Conservation (phyloP, 2,113 vertebrate species). For the Sinocyclocheilus anshuiensis region DNA sequence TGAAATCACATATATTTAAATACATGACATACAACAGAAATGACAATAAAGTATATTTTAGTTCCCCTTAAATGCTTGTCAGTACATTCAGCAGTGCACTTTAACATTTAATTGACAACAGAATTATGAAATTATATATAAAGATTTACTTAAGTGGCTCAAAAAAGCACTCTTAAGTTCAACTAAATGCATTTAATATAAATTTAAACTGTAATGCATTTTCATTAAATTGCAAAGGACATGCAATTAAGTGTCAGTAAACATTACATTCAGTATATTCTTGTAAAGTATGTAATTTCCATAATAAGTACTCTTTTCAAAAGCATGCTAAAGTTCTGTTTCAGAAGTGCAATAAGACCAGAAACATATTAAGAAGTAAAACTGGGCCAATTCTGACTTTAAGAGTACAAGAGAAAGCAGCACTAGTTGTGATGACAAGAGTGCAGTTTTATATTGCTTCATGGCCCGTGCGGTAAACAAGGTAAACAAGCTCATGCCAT, state of each 20-base stretch:
- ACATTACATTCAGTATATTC: too few species aligned
- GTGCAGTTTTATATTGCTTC: background rate
- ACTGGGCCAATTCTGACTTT: background rate
- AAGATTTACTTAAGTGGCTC: too few species aligned
- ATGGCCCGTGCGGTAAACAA: background rate
- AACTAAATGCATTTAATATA: too few species aligned
- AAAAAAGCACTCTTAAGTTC: too few species aligned
- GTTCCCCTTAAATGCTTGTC: too few species aligned
- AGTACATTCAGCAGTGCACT: too few species aligned
- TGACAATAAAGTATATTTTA: too few species aligned
- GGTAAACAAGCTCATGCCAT: slow-evolving; percentile 45
- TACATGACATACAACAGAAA: background rate
- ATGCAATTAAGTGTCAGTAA: too few species aligned
- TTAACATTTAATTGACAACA: too few species aligned
- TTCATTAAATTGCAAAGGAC: too few species aligned
- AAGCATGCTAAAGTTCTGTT: background rate
- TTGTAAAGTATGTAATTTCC: background rate
- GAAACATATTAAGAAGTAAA: background rate
- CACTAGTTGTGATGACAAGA: background rate
- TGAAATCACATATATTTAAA: background rate
- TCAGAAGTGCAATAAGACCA: background rate
- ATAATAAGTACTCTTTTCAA: background rate
- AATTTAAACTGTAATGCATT: too few species aligned
- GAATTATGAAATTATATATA: too few species aligned
- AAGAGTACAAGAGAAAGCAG: background rate